Evolutionary conservation across 1,140 invertebrate species (phyloP), one percentile per base, ranked within the genome.

Genomic region (Eurosta solidaginis): DNA sequence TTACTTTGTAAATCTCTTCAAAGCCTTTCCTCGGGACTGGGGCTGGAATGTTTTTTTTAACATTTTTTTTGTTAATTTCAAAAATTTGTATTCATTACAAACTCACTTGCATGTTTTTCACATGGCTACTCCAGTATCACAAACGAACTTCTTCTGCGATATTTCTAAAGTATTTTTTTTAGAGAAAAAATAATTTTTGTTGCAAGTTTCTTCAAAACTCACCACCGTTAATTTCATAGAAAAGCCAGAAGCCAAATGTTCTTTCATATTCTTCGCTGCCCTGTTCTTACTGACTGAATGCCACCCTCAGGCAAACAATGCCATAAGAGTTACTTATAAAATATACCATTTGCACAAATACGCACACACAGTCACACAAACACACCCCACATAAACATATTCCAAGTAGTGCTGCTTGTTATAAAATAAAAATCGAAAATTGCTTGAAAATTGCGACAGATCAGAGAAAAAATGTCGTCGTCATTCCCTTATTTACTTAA

Each of bases 401-500:
- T 54, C 25, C 36, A 63, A 63, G 27, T 25, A 63, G 59, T 27
- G 27, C 59, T 22, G 33, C 49, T 42, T 40, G 59, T 68, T 68
- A 68, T 68, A 47, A 74, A 74, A 74, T 74, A 47, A 47, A 74
- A 45, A 6, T 14, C 73, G 4, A 40, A 74, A 74, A 74, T 74
- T 45, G 44, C 73, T 74, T 74, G 42, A 74, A 47, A 74, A 74
- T 74, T 74, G 36, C 44, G 42, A 44, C 27, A 42, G 73, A 74
- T 74, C 73, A 74, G 27, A 47, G 59, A 68, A 68, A 68, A 42
- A n/a, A n/a, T n/a, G n/a, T 9, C 45, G 73, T 68, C 27, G 7
- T 40, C 59, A 33, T 68, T 22, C 22, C 27, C 40, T 74, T 74
- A 74, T 74, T 74, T 74, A 47, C 73, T 74, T 47, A 74, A 74